These are phyloP conservation scores for Cheilosia scutellata DNA, from an alignment of 2,888 invertebrate species.

Conservation along the genomic window DNA sequence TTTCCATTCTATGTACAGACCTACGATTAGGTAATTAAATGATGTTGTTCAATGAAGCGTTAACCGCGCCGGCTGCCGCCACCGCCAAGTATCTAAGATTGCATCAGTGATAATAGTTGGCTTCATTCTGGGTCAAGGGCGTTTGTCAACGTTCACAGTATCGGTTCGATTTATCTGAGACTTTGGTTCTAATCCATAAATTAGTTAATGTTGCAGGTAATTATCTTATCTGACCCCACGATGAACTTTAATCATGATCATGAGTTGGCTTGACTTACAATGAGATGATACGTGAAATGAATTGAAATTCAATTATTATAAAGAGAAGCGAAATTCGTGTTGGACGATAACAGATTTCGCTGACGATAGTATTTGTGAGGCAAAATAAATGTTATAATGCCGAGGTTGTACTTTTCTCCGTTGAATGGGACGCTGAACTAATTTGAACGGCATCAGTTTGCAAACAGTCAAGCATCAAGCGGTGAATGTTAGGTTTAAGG, in stretches of 20 bases:
- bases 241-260: neutral
- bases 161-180: constrained; percentile 7
- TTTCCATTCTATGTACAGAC: neutral
- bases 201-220: constrained; percentile 17
- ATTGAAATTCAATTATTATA: neutral
- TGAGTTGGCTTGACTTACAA: neutral
- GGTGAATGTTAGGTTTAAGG: too few species aligned
- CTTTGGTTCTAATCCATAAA: constrained; percentile 13
- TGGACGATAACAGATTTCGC: too few species aligned
- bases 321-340: too few species aligned
- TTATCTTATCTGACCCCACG: constrained; percentile 1
- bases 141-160: constrained; percentile 4
- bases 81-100: constrained; percentile 29
- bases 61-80: neutral
- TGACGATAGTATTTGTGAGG: too few species aligned
- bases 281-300: neutral
- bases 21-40: constrained; percentile 33
- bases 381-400: too few species aligned
- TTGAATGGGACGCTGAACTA: too few species aligned
- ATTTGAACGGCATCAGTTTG: too few species aligned
- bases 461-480: too few species aligned
- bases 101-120: constrained; percentile 31
- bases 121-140: constrained; percentile 53
- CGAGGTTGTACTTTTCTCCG: too few species aligned
- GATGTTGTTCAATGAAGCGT: constrained; percentile 40